Conservation (phyloP, 2,797 vertebrate species). For the Xiphorhynchus erythropygius region DNA sequence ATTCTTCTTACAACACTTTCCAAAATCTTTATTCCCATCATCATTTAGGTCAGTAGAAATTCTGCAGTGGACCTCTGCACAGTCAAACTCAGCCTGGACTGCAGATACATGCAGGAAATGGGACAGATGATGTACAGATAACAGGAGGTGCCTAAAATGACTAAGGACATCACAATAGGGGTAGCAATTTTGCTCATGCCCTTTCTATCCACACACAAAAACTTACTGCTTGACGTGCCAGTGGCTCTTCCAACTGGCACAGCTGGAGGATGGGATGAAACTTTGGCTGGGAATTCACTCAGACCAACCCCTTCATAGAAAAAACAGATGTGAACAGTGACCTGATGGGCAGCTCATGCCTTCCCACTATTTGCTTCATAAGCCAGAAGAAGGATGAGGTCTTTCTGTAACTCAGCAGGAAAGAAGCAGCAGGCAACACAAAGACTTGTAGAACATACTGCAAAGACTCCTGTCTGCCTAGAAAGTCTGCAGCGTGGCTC, state of each 20-base stretch:
- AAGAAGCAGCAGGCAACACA: neutral
- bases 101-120: neutral
- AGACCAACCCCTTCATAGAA: neutral
- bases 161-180: accelerated
- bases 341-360: neutral
- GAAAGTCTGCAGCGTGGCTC: neutral
- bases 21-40: neutral
- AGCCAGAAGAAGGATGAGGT: neutral
- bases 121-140: neutral
- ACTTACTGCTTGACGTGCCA: neutral
- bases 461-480: neutral
- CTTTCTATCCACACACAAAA: neutral
- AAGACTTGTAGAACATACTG: neutral
- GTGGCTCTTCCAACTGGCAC: neutral
- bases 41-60: neutral
- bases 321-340: accelerated
- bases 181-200: neutral
- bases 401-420: neutral
- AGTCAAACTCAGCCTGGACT: neutral
- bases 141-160: neutral
- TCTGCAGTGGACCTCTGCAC: neutral
- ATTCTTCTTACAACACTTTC: neutral
- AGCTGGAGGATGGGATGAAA: neutral
- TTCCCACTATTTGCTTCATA: neutral
- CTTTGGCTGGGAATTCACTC: neutral